phyloP scores from a whole-genome alignment of 1,140 invertebrate genomes.

The Bombus soroeensis region DNA sequence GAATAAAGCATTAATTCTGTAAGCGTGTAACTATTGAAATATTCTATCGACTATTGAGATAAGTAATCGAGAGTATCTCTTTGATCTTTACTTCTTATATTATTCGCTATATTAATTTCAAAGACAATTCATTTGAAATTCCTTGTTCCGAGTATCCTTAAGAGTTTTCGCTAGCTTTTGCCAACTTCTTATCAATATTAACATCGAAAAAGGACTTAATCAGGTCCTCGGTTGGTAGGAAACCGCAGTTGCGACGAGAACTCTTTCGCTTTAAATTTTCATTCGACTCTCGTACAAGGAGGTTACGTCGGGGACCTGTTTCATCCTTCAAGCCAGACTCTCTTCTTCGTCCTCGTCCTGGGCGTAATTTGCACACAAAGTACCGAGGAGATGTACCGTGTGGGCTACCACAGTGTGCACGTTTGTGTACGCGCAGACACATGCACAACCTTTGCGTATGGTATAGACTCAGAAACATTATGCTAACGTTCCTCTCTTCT shows the following conservation, averaged over 20 bases:
- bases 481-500: slow-evolving; percentile 71
- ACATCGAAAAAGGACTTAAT: slow-evolving; percentile 42
- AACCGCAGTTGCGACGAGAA: slow-evolving; percentile 35
- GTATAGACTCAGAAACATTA: slow-evolving; percentile 72
- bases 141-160: neutral
- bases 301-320: slow-evolving; percentile 72
- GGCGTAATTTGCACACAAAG: slow-evolving; percentile 82
- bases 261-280: slow-evolving; percentile 71
- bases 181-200: slow-evolving; percentile 46
- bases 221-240: neutral
- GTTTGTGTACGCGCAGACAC: slow-evolving; percentile 39
- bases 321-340: slow-evolving; percentile 72
- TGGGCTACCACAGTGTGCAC: slow-evolving; percentile 63
- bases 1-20: neutral
- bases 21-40: neutral
- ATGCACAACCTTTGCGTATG: slow-evolving; percentile 43
- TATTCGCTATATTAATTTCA: neutral
- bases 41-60: neutral
- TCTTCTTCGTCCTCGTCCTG: slow-evolving; percentile 74
- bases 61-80: neutral
- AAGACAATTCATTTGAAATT: neutral
- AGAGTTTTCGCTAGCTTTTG: neutral
- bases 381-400: slow-evolving; percentile 71
- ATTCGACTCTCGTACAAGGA: slow-evolving; percentile 73
- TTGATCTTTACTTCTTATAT: neutral